These are phyloP conservation scores for Rhinogobius similis DNA, from an alignment of 2,113 vertebrate genomes.

Conservation along the genomic window DNA sequence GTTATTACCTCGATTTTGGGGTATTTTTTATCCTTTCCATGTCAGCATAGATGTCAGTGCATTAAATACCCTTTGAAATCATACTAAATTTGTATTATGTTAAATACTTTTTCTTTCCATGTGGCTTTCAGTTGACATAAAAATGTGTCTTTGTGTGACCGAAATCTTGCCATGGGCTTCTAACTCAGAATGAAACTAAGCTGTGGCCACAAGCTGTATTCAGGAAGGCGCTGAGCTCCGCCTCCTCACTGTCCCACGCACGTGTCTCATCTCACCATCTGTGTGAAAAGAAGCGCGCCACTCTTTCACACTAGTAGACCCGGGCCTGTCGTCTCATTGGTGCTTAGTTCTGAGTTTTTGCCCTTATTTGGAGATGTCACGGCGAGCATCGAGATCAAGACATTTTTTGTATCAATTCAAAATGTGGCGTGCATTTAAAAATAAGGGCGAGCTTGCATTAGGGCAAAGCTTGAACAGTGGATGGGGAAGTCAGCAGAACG, in stretches of 20 bases:
- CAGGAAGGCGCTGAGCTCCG: slow-evolving; percentile 47
- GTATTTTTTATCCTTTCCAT: too few relatives aligned
- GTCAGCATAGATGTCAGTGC: too few relatives aligned
- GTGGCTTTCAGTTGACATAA: not conserved
- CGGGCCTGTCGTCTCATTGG: slow-evolving; percentile 15
- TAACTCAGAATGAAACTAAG: slow-evolving; percentile 63
- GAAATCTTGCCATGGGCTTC: slow-evolving; percentile 34
- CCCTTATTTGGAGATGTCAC: slow-evolving; percentile 77
- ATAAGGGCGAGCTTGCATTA: not conserved
- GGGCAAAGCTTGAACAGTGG: not conserved
- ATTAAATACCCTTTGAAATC: too few relatives aligned
- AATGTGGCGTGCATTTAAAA: not conserved
- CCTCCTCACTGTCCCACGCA: slow-evolving; percentile 15
- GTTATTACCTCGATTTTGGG: too few relatives aligned
- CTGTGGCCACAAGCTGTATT: slow-evolving; percentile 51
- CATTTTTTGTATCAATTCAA: slow-evolving; percentile 3
- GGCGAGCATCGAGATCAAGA: slow-evolving; percentile 7
- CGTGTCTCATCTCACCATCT: slow-evolving; percentile 12
- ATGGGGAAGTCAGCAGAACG: slow-evolving; percentile 24
- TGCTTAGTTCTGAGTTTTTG: slow-evolving; percentile 47
- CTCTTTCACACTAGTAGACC: slow-evolving; percentile 23
- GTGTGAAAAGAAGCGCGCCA: slow-evolving; percentile 29
- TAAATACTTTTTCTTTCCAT: not conserved
- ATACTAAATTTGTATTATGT: too few relatives aligned
- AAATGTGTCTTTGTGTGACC: slow-evolving; percentile 2